phyloP scores from a whole-genome alignment of 2,113 vertebrate genomes.

The Clarias gariepinus region DNA sequence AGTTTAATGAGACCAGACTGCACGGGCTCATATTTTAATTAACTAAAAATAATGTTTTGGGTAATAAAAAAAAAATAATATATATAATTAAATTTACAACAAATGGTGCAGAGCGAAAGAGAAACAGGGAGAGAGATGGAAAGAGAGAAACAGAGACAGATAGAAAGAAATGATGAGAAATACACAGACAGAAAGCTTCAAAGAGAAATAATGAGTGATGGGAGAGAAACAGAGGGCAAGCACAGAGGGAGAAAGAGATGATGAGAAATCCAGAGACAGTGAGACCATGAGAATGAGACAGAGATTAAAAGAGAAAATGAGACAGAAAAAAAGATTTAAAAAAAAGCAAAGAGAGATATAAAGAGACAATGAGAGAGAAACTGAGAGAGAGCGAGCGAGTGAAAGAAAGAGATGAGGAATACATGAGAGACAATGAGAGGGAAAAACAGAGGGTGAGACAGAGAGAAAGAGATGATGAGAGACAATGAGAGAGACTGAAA shows the following conservation, averaged over 20 bases:
- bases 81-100: not conserved
- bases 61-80: not conserved
- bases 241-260: not conserved
- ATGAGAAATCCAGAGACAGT: not conserved
- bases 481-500: not conserved
- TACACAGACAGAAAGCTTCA: not conserved
- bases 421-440: not conserved
- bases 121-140: not conserved
- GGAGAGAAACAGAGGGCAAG: not conserved
- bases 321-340: not conserved
- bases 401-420: not conserved
- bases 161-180: not conserved
- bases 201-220: not conserved
- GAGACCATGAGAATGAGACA: not conserved
- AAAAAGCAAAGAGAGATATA: not conserved
- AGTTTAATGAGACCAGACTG: not conserved
- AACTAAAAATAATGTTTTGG: not conserved
- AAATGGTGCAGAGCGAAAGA: slow-evolving; percentile 2
- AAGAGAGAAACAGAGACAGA: not conserved
- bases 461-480: not conserved
- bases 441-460: not conserved
- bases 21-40: not conserved
- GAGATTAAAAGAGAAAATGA: not conserved
- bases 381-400: not conserved
- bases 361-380: not conserved